Base-by-base conservation (phyloP, 2,888 invertebrate species). In the Pilophorus perplexus region DNA sequence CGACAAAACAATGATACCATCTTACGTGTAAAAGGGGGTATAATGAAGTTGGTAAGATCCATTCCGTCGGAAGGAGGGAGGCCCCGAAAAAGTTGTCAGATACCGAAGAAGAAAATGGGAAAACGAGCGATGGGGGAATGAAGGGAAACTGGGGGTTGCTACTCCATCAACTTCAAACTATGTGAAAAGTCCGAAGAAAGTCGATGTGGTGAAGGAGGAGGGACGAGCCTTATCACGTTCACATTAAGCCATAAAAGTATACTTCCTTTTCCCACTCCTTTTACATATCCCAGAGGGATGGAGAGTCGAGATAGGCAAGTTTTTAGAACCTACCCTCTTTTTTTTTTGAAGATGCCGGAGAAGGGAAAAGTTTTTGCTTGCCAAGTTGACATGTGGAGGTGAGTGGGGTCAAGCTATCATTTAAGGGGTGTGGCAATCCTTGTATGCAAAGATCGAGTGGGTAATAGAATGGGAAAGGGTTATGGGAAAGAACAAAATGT, bases 191-290 rank as follows among this genome's bases (percentile, higher is more conserved):
- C 38, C 59, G 10, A 8, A 4, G 57, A 42, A 25, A 23, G 42
- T 16, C 40, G 40, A 59, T 25, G 27, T 25, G 40, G 23, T 12
- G 57, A 40, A n/a, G 40, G 57, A 18, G 16, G n/a, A n/a, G n/a
- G n/a, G n/a, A n/a, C 20, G 18, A 27, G 6, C 62, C 64, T 64
- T 64, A 64, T 64, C 64, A 64, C 50, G 64, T 64, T 64, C 64
- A 44, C 64, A 64, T 64, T 64, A 64, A 64, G 64, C 64, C 64
- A 64, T 64, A 64, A 64, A 64, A 64, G 64, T 64, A 64, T 50
- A 64, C 50, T 48, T 50, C 48, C 64, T 27, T 50, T 23, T 38
- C 12, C 25, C 14, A 18, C 33, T 33, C 33, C 37, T 38, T 50
- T 50, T 50, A 37, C 38, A 50, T 50, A 46, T 64, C 48, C 50